Base-by-base conservation (phyloP, 2,113 vertebrate species). In the Vulpes lagopus region DNA sequence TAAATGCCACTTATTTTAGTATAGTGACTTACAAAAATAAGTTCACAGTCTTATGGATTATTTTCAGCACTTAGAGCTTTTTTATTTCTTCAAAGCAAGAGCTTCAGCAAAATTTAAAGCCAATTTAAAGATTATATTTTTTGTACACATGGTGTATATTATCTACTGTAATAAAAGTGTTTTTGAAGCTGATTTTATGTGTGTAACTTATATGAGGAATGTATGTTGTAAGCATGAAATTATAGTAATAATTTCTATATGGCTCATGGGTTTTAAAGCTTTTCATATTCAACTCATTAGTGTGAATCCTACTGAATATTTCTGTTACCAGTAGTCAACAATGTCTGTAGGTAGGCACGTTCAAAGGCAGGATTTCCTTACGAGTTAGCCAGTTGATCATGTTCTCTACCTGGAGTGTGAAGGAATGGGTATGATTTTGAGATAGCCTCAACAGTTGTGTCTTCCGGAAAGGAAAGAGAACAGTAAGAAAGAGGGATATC, bases 71-170 rank as follows among this genome's bases (percentile, higher is more conserved):
- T 90, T 94, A 90, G 67, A 94, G 35, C 32, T 95, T 92, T 62
- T 93, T 81, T 38, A 38, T 74, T 94, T 82, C 94, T 97, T 97
- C 85, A 97, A 97, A 97, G 81, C 64, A 93, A 90, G 38, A 67
- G 32, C 87, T 83, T 67, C 53, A 89, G 85, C 85, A 96, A 94
- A 96, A 96, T 96, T 82, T 89, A 94, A 93, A 92, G 89, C 81
- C 82, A 93, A 59, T 92, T 94, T 97, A 91, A 97, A 95, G 64
- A 96, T 73, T 94, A 83, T 25, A 91, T 96, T 97, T 96, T 97
- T 97, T 97, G 64, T 94, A 94, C 96, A 98, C 96, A 93, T 97
- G 96, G 93, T 94, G 27, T 91, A 64, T 93, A 98, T 98, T 97
- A 97, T 86, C 84, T 96, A 64, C 49, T 84, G 49, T 93, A 96